Evolutionary conservation across 2,113 vertebrate species (phyloP).

Genomic region (Elgaria multicarinata): DNA sequence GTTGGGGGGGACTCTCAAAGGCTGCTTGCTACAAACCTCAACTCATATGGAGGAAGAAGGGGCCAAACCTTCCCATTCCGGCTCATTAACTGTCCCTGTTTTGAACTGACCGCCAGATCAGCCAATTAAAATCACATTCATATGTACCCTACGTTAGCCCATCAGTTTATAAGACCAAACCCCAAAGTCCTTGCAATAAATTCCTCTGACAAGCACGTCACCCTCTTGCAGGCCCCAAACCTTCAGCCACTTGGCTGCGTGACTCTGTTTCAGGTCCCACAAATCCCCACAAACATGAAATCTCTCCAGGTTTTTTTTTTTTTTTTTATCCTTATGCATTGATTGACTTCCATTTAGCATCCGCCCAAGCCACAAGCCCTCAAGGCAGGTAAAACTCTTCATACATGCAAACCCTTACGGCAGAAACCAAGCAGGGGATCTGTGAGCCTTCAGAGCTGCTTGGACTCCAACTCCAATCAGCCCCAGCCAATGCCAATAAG

Average conservation of each 20-base stretch:
- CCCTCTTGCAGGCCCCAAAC: neutral
- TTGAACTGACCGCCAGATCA: neutral
- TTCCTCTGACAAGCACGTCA: neutral
- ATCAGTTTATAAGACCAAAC: neutral
- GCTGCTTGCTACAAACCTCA: neutral
- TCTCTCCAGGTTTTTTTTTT: neutral
- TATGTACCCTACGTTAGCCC: neutral
- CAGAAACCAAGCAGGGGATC: too few relatives aligned
- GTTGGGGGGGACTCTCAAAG: neutral
- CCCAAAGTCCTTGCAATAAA: neutral
- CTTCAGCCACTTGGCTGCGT: neutral
- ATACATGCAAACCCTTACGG: neutral
- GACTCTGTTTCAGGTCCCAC: too few relatives aligned
- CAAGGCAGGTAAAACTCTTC: neutral
- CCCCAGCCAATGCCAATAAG: too few relatives aligned
- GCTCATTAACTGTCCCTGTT: neutral
- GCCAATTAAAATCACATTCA: neutral
- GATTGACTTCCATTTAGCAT: neutral
- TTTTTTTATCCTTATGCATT: neutral
- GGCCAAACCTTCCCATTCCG: neutral
- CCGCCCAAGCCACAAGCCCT: too few relatives aligned
- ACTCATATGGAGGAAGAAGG: neutral
- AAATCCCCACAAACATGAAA: neutral
- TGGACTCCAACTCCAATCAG: too few relatives aligned
- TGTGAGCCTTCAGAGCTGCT: too few relatives aligned